These are phyloP conservation scores for Toxonevra muliebris DNA, from an alignment of 2,888 invertebrate genomes.

Conservation along the genomic window DNA sequence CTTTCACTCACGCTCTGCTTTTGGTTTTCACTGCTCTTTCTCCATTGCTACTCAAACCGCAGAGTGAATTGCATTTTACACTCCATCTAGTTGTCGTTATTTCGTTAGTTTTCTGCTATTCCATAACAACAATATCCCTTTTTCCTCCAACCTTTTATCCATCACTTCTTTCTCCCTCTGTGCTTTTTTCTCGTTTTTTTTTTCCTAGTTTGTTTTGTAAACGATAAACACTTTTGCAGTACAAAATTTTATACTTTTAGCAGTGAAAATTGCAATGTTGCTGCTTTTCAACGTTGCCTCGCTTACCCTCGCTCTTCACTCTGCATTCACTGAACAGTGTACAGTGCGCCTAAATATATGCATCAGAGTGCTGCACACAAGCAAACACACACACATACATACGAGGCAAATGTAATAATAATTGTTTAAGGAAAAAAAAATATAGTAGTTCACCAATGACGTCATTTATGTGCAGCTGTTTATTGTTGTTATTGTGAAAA, in stretches of 20 bases:
- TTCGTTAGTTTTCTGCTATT: slow-evolving; percentile 15
- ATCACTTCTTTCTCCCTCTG: background rate
- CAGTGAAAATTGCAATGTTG: background rate
- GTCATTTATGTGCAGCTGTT: slow-evolving; percentile 45
- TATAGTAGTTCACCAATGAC: slow-evolving; percentile 47
- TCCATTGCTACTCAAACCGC: slow-evolving; percentile 9
- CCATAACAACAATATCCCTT: background rate
- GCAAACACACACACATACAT: no score
- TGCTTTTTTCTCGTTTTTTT: slow-evolving; percentile 19
- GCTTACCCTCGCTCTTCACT: no score
- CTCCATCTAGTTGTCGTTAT: slow-evolving; percentile 26
- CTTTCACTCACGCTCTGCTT: slow-evolving; percentile 35
- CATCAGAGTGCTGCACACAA: no score
- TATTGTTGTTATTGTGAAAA: no score
- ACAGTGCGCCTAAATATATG: no score
- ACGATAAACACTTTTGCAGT: background rate
- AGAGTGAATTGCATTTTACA: slow-evolving; percentile 32
- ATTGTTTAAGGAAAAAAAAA: no score
- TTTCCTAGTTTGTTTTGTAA: slow-evolving; percentile 9
- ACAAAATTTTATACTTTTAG: no score
- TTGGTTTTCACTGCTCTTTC: slow-evolving; percentile 23
- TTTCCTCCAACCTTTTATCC: background rate
- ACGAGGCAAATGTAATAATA: no score
- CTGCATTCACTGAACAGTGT: no score
- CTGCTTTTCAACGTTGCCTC: background rate